phyloP scores from a whole-genome alignment of 2,113 vertebrate species.

The Cyprinodon tularosa region DNA sequence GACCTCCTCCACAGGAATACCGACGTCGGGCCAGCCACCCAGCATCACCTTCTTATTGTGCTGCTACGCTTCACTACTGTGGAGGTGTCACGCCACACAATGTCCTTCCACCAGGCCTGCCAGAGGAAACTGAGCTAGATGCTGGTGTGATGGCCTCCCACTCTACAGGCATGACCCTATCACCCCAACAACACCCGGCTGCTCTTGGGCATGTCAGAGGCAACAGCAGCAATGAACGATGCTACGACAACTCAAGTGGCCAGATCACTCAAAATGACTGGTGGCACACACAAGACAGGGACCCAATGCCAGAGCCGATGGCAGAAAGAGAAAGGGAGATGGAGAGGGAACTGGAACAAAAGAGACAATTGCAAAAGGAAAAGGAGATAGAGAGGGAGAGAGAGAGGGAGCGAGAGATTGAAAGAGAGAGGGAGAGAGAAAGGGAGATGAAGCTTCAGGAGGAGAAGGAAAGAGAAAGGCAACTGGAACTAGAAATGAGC shows the following conservation, averaged over 20 bases:
- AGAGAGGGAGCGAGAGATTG: conserved; percentile 57
- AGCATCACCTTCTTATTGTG: conserved; percentile 75
- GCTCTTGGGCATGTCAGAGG: conserved; percentile 57
- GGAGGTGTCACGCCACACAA: conserved; percentile 37
- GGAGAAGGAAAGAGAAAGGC: conserved; percentile 51
- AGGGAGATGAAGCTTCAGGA: conserved; percentile 56
- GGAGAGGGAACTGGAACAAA: conserved; percentile 50
- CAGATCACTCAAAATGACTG: conserved; percentile 56
- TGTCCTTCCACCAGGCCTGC: conserved; percentile 48
- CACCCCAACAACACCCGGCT: conserved; percentile 60
- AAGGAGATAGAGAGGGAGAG: conserved; percentile 61
- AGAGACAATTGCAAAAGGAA: conserved; percentile 53
- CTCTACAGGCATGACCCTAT: conserved; percentile 33
- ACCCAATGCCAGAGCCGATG: conserved; percentile 56
- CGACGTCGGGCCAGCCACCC: conserved; percentile 81
- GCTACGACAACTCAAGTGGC: conserved; percentile 45
- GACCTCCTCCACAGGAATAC: conserved; percentile 69
- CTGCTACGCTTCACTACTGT: conserved; percentile 73
- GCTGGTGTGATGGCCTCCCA: conserved; percentile 43
- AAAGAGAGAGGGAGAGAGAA: conserved; percentile 52
- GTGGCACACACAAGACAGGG: conserved; percentile 65
- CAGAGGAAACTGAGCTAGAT: conserved; percentile 55
- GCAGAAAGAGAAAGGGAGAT: conserved; percentile 60
- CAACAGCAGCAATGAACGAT: conserved; percentile 46
- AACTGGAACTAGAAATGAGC: conserved; percentile 51